Conservation (phyloP, 2,797 vertebrate species). For the Botia kubotai region DNA sequence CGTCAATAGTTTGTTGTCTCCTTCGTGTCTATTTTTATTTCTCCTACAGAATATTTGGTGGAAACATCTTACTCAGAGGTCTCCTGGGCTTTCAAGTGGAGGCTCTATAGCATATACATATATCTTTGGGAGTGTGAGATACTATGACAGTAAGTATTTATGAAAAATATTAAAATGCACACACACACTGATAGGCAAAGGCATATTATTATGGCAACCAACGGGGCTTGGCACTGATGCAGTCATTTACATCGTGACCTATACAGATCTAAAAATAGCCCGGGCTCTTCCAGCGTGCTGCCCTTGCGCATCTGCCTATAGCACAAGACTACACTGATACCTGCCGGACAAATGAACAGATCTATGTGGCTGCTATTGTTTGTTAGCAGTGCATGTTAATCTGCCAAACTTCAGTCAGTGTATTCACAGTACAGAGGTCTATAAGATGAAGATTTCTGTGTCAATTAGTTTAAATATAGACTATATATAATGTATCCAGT, state of each 20-base stretch:
- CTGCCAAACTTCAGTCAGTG: too few relatives aligned
- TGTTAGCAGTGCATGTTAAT: conserved; percentile 24
- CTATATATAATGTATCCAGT: neutral
- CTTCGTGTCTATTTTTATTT: too few relatives aligned
- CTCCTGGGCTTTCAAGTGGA: neutral
- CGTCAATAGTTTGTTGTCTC: too few relatives aligned
- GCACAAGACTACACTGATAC: conserved; percentile 49
- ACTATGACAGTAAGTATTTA: neutral
- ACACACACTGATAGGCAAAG: conserved; percentile 13
- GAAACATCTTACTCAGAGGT: too few relatives aligned
- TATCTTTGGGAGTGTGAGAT: neutral
- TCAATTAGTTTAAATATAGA: conserved; percentile 16
- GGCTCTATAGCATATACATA: neutral
- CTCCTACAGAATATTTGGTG: neutral
- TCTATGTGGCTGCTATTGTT: neutral
- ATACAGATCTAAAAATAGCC: conserved; percentile 67
- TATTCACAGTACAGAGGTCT: too few relatives aligned
- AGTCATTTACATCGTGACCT: conserved; percentile 48
- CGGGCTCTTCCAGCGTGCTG: conserved; percentile 58
- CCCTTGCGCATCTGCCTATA: conserved; percentile 55
- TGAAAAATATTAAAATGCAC: neutral
- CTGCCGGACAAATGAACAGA: conserved; percentile 43
- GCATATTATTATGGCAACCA: conserved; percentile 28
- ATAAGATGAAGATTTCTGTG: conserved; percentile 16
- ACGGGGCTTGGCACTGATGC: conserved; percentile 38